phyloP scores from a whole-genome alignment of 2,797 vertebrate genomes.

The Microctenopoma lineatum region DNA sequence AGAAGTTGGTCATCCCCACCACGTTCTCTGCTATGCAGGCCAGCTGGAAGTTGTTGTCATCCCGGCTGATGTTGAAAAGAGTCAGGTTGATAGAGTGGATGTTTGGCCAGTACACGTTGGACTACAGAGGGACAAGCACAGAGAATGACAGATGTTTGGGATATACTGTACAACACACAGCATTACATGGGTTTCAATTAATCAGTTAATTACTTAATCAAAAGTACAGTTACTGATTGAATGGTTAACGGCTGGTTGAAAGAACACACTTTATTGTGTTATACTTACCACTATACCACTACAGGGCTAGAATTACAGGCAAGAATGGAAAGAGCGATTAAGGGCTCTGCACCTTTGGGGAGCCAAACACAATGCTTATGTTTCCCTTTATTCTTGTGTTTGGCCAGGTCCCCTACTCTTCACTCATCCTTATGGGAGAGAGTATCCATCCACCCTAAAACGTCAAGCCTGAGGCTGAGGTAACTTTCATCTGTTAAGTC shows the following conservation, averaged over 20 bases:
- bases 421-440: slow-evolving; percentile 43
- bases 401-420: slow-evolving; percentile 31
- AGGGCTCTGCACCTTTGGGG: slow-evolving; percentile 5
- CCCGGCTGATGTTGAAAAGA: slow-evolving; percentile 93
- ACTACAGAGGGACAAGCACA: slow-evolving; percentile 75
- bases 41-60: slow-evolving; percentile 94
- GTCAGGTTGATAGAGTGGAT: slow-evolving; percentile 98
- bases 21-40: slow-evolving; percentile 97
- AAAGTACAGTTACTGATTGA: slow-evolving; percentile 38
- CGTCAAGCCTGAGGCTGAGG: slow-evolving; percentile 37
- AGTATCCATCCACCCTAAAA: slow-evolving; percentile 39
- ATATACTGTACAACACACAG: slow-evolving; percentile 5
- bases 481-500: slow-evolving; percentile 56
- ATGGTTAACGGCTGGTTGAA: slow-evolving; percentile 13
- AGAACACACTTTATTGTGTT: no score
- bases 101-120: slow-evolving; percentile 96
- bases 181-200: slow-evolving; percentile 26
- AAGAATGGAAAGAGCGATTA: slow-evolving; percentile 1
- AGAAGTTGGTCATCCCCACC: slow-evolving; percentile 97
- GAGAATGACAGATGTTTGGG: slow-evolving; percentile 6
- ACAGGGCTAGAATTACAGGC: not conserved
- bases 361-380: slow-evolving; percentile 15
- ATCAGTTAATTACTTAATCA: slow-evolving; percentile 37
- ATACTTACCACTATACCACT: no score
- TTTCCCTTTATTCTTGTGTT: slow-evolving; percentile 9